Evolutionary conservation across 37 sponge, comb jelly and placozoan species (phyloP), one percentile per base, ranked within the genome.

Genomic region (Eunapius fragilis): DNA sequence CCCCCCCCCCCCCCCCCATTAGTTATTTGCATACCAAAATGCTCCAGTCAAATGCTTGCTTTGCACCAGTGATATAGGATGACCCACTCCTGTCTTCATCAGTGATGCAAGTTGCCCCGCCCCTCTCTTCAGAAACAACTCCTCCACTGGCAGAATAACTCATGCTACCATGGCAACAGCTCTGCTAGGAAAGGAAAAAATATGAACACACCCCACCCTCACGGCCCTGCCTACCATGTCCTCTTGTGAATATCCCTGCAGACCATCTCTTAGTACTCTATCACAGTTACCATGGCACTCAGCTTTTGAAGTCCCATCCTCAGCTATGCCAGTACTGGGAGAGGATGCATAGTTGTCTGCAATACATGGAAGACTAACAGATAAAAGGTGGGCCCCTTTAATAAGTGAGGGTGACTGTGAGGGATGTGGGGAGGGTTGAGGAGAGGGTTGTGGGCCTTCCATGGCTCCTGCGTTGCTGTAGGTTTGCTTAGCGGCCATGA

Each of bases 401-500:
- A 58, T 58, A 19, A 58, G 58, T 10, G 58, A 58, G 14, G 26
- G 35, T 2, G 36, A 47, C 78, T 36, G 22, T 6, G 38, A 36
- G 6, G 78, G 78, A 19, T 41, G 35, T 13, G 78, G 78, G 27
- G 78, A 77, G 35, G 38, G 38, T 36, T 67, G 80, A 22, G 80
- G 80, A 19, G 67, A 48, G 7, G 68, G 48, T 23, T 80, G 58
- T 19, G 58, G 68, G 11, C 67, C 80, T 11, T 80, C 37, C 11
- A 37, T 14, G 1, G 10, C 34, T 12, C 67, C 30, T n/a, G 19
- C 12, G 10, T 22, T 41, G 25, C 37, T 26, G 25, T 37, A 80
- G 1, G 48, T 67, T 31, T 37, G 58, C 10, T 26, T 26, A 0
- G 67, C 67, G 25, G 80, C 28, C 68, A 26, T n/a, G 11, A 80